Evolutionary conservation across 2,888 invertebrate species (phyloP), one percentile per base, ranked within the genome.

Genomic region (Poecilobothrus nobilitatus): DNA sequence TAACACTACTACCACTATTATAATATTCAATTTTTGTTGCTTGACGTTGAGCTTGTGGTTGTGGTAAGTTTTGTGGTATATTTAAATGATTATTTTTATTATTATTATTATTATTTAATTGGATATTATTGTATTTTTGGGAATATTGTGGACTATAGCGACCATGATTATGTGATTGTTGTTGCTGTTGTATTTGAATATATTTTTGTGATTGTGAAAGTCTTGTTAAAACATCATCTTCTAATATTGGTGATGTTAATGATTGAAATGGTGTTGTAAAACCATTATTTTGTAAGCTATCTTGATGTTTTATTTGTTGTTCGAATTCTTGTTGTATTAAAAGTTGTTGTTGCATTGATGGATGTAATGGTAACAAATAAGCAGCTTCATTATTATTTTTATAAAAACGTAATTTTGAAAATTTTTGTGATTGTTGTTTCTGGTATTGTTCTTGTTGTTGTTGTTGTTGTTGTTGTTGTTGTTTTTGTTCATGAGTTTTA

Each of bases 131-230:
- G 7, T 34, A 27, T 65, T 34, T 27, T 18, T 34, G 34, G 2
- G 12, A 34, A 65, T 65, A 33, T 33, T 65, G 8, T 18, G 33
- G 65, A 10, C 18, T 20, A 34, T 53, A 53, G 18, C 68, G 61
- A 65, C 27, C 12, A 67, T 63, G 66, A 37, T 65, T 66, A 22
- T 53, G 18, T 18, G 27, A n/a, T 68, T 69, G 66, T 64, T 68
- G 41, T 27, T 63, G 63, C 34, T 44, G 62, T 66, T 67, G 66
- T 73, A 69, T 74, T 70, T 67, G 73, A 72, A 65, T 71, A 18
- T 21, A 21, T 6, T 20, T 1, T 63, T 63, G 22, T 12, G 10
- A 12, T 63, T 22, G 63, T 9, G 53, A 53, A 18, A 12, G 9
- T 10, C n/a, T 18, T 18, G 18, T 18, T 53, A 53, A 18, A 12